Conservation (phyloP, 2,113 vertebrate species). For the Cololabis saira region DNA sequence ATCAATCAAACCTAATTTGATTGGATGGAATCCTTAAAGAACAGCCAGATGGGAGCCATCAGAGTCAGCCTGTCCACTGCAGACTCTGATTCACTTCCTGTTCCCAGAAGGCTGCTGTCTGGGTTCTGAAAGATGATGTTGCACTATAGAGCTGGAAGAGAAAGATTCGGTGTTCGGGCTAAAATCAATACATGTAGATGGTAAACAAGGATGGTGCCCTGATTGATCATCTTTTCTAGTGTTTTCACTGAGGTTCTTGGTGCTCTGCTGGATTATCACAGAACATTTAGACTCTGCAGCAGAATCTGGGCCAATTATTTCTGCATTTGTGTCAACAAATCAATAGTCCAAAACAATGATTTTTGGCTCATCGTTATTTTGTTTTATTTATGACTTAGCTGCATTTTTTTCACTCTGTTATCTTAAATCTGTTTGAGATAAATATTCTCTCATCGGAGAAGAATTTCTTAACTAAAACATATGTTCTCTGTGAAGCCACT, state of each 20-base stretch:
- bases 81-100: slow-evolving; percentile 74
- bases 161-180: slow-evolving; percentile 33
- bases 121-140: slow-evolving; percentile 59
- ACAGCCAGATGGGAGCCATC: slow-evolving; percentile 78
- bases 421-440: too few species aligned
- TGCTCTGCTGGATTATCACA: background rate
- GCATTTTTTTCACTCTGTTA: background rate
- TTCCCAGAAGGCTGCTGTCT: slow-evolving; percentile 71
- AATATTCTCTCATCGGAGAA: too few species aligned
- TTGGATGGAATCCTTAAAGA: slow-evolving; percentile 74
- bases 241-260: slow-evolving; percentile 20
- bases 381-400: slow-evolving; percentile 1
- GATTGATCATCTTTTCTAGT: slow-evolving; percentile 35
- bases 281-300: background rate
- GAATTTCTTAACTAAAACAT: too few species aligned
- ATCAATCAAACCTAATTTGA: slow-evolving; percentile 76
- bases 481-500: too few species aligned
- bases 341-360: slow-evolving; percentile 1
- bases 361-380: background rate
- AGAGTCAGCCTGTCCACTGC: slow-evolving; percentile 63
- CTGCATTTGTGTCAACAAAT: slow-evolving; percentile 8
- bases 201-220: slow-evolving; percentile 2
- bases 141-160: slow-evolving; percentile 47
- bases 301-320: slow-evolving; percentile 1
- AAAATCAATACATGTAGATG: slow-evolving; percentile 41